Evolutionary conservation across 2,113 vertebrate species (phyloP), one percentile per base, ranked within the genome.

Genomic region (Coryphaenoides rupestris): DNA sequence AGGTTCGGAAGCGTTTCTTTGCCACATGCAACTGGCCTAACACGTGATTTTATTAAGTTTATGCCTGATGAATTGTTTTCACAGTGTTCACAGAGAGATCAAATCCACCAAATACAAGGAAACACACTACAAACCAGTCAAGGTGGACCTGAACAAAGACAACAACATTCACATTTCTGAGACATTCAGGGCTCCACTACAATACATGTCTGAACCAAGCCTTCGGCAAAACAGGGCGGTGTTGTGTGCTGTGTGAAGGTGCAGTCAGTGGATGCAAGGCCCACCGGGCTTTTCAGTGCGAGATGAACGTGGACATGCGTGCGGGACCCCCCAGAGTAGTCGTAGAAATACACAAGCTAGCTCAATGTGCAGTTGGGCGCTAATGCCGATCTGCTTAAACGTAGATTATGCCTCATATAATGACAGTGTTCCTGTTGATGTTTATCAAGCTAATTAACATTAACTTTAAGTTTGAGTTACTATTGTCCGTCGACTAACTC

Each of bases 111-210:
- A n/a, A n/a, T n/a, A 47, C 57, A 50, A 7, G 13, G 13, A 26
- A 40, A 40, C 33, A 40, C 52, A 77, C 72, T 81, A 86, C 74
- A 53, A 65, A 77, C 79, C 74, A 81, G 74, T 77, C 79, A 85
- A n/a, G 82, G 84, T 79, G 77, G 75, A 81, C 75, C 65, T 66
- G 69, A 80, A 82, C 73, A 82, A 10, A 62, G 58, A 78, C 84
- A 70, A 78, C 84, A 70, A 69, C 75, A 50, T 21, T 62, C 58
- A 49, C 21, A 45, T 3, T 46, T 54, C 17, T 40, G 60, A 66
- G 55, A 55, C 58, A n/a, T 26, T 58, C 5, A 7, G n/a, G 17
- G n/a, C 24, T 59, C 19, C 55, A 4, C 40, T 16, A 5, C 2
- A 10, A 15, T 5, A 40, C 16, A 5, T 23, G 24, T 58, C 64